Evolutionary conservation across 2,888 invertebrate species (phyloP).

Genomic region (Eupeodes luniger): DNA sequence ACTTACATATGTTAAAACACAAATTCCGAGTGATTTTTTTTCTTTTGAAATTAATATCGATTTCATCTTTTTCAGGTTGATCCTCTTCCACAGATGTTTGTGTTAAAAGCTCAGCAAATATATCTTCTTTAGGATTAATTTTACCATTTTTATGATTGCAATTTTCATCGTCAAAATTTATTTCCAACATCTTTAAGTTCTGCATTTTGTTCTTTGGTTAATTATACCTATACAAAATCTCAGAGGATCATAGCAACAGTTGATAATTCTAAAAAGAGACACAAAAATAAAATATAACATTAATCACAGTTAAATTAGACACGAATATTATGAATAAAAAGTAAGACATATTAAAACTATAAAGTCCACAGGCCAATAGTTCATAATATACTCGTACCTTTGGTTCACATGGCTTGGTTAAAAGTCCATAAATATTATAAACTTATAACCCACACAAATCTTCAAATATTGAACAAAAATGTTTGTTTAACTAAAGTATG

Average conservation of each 20-base stretch:
- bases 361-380: no score
- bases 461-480: no score
- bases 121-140: conserved; percentile 4
- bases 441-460: no score
- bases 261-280: neutral
- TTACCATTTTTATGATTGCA: conserved; percentile 2
- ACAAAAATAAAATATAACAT: neutral
- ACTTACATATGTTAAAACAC: conserved; percentile 60
- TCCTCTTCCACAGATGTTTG: neutral
- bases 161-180: conserved; percentile 21
- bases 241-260: neutral
- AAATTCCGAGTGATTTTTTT: conserved; percentile 2
- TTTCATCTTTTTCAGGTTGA: conserved; percentile 5
- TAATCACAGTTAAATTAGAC: no score
- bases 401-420: no score
- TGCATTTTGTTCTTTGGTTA: neutral
- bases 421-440: no score
- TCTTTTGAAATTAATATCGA: conserved; percentile 36
- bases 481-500: no score
- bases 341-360: no score
- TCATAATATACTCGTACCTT: no score
- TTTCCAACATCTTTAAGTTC: conserved; percentile 46
- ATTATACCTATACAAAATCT: neutral
- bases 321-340: no score
- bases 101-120: conserved; percentile 7